Evolutionary conservation across 2,113 vertebrate genomes (phyloP).

Genomic region (Leptocoma aspasia): DNA sequence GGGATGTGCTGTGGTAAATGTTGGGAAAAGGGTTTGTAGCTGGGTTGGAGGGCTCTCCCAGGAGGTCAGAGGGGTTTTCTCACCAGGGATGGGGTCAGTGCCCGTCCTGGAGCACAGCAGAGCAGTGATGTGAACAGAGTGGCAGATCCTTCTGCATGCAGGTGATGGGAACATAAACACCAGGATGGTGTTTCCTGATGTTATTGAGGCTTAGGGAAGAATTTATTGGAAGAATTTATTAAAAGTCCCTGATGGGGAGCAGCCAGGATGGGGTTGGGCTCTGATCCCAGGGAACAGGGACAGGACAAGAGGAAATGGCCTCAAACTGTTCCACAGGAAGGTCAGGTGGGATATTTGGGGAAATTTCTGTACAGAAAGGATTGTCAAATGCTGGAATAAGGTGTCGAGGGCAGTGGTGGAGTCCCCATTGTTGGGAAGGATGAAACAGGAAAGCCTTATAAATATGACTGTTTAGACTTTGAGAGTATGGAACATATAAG

Average conservation of each 20-base stretch:
- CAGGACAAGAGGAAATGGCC: neutral
- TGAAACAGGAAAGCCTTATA: too few relatives aligned
- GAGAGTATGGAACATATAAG: too few relatives aligned
- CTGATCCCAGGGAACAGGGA: neutral
- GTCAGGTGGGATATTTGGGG: neutral
- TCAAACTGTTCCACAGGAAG: neutral
- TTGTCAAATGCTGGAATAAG: neutral
- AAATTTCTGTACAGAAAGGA: neutral
- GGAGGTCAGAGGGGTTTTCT: neutral
- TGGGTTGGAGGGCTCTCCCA: neutral
- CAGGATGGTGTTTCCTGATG: fast-evolving
- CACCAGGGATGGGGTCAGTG: fast-evolving
- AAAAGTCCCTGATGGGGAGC: neutral
- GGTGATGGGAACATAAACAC: neutral
- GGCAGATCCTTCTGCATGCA: too few relatives aligned
- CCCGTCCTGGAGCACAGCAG: neutral
- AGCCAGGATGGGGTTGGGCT: neutral
- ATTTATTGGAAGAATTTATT: neutral
- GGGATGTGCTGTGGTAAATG: fast-evolving
- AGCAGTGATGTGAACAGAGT: neutral
- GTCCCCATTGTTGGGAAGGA: too few relatives aligned
- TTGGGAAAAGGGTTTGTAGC: neutral
- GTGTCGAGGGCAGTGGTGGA: neutral
- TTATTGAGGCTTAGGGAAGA: neutral
- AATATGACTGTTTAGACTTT: too few relatives aligned